phyloP scores from a whole-genome alignment of 2,113 vertebrate genomes.

The Hepsetus odoe region DNA sequence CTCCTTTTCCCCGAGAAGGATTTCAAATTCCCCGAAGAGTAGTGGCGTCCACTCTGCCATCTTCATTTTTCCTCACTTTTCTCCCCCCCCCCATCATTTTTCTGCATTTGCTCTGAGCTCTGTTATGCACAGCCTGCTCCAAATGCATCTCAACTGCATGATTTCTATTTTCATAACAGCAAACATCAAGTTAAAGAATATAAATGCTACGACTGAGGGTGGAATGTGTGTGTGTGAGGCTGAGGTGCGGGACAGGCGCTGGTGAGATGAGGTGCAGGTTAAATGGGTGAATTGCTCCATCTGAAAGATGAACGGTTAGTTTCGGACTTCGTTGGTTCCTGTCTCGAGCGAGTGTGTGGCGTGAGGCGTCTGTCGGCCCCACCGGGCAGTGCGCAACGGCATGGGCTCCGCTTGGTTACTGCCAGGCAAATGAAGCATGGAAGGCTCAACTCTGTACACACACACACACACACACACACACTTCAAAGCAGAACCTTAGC shows the following conservation, averaged over 20 bases:
- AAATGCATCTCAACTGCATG: constrained; percentile 66
- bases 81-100: constrained; percentile 67
- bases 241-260: constrained; percentile 46
- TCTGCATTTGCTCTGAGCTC: constrained; percentile 69
- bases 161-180: constrained; percentile 75
- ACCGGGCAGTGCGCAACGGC: constrained; percentile 61
- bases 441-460: constrained; percentile 9
- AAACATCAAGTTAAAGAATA: constrained; percentile 73
- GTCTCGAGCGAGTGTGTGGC: constrained; percentile 68
- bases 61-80: constrained; percentile 66
- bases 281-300: constrained; percentile 74
- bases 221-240: constrained; percentile 54
- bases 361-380: constrained; percentile 60
- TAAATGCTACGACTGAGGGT: constrained; percentile 71
- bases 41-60: constrained; percentile 62
- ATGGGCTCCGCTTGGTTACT: constrained; percentile 65
- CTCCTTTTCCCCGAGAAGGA: constrained; percentile 54
- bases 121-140: constrained; percentile 65
- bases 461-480: not conserved
- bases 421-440: constrained; percentile 68
- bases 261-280: constrained; percentile 53
- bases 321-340: constrained; percentile 74
- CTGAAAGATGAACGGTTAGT: constrained; percentile 74
- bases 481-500: not conserved
- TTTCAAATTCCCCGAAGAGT: constrained; percentile 67